A percentile compares a stretch with the other conserved stretches of the same genome.
Conservation (phyloP, 1,140 invertebrate species). For the Drosophila bipectinata region DNA sequence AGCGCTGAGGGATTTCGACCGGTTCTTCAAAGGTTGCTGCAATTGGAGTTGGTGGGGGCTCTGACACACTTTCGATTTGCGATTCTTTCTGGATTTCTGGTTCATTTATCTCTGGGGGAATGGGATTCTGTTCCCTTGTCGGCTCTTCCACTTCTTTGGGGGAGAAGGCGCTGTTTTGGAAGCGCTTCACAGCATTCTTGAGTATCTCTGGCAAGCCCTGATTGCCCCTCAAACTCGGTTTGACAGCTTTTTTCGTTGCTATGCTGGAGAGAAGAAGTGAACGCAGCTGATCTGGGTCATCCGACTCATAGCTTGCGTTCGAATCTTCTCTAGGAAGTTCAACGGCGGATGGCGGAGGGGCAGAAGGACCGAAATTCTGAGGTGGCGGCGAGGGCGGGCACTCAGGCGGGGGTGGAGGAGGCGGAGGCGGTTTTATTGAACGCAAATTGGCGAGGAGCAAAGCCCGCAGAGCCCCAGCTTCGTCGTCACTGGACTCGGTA, state of each 20-base stretch:
- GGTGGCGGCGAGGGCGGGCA: background rate
- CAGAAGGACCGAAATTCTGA: background rate
- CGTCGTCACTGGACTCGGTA: constrained; percentile 63
- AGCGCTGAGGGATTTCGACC: background rate
- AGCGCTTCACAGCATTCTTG: constrained; percentile 71
- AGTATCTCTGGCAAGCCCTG: constrained; percentile 42
- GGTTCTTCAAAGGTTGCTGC: background rate
- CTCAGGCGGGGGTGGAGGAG: background rate
- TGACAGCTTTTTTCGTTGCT: constrained; percentile 39
- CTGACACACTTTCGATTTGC: background rate
- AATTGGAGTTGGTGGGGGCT: background rate
- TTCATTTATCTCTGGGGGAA: background rate
- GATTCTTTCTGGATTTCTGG: too few relatives aligned
- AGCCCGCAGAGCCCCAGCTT: constrained; percentile 70
- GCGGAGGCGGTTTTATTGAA: constrained; percentile 10
- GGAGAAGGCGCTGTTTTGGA: constrained; percentile 15
- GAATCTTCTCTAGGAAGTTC: background rate
- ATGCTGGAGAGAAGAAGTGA: constrained; percentile 56
- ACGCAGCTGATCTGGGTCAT: constrained; percentile 67
- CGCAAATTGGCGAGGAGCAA: constrained; percentile 64
- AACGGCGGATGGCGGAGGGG: background rate
- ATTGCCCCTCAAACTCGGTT: constrained; percentile 17
- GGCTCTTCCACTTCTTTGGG: constrained; percentile 2
- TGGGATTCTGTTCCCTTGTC: background rate
- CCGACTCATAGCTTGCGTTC: constrained; percentile 24